Percentiles rank a stretch among this genome's conserved stretches.
Evolutionary conservation across 2,113 vertebrate species (phyloP).

Genomic region (Guaruba guarouba): DNA sequence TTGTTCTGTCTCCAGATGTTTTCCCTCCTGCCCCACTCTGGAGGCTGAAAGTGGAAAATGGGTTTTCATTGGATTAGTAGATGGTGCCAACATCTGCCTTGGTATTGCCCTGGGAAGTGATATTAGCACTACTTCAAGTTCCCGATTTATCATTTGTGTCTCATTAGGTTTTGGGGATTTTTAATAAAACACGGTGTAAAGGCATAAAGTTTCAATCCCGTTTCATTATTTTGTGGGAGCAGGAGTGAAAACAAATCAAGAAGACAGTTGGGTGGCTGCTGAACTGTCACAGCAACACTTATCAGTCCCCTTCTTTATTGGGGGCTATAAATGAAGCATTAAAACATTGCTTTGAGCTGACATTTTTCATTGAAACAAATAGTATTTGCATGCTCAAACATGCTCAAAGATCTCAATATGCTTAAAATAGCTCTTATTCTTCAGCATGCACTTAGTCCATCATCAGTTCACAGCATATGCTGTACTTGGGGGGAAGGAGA

Average conservation of each 20-base stretch:
- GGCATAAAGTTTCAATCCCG: neutral
- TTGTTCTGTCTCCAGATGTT: conserved; percentile 31
- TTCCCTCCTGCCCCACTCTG: neutral
- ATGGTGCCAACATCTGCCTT: conserved; percentile 40
- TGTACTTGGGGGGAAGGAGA: neutral
- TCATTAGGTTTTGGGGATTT: neutral
- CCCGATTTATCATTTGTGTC: neutral
- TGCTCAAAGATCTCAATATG: neutral
- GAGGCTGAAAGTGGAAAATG: neutral
- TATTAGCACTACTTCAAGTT: conserved; percentile 5
- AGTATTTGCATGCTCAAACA: neutral
- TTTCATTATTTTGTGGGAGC: neutral
- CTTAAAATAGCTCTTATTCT: neutral
- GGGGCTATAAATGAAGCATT: neutral
- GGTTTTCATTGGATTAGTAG: neutral
- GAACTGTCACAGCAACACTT: neutral
- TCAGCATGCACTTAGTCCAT: neutral
- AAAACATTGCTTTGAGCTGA: neutral
- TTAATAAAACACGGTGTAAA: neutral
- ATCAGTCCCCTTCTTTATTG: neutral
- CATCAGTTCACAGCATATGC: neutral
- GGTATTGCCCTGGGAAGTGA: neutral
- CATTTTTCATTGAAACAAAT: neutral
- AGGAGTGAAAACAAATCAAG: neutral
- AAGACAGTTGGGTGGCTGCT: neutral